phyloP scores from a whole-genome alignment of 2,888 invertebrate species.

The Drosophila nr. perissopoda region DNA sequence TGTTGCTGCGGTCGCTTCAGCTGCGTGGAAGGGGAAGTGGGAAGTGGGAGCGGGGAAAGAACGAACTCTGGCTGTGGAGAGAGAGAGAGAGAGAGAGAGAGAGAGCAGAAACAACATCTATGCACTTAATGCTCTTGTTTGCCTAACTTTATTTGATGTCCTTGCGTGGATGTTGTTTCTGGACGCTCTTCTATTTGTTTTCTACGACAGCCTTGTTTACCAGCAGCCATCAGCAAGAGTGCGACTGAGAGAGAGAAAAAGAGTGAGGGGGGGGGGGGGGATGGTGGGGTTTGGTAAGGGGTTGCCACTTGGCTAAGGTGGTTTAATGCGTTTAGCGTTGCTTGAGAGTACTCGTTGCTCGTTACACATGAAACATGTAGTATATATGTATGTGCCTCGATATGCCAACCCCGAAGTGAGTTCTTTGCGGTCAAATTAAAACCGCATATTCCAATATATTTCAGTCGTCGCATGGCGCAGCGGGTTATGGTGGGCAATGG shows the following conservation, averaged over 20 bases:
- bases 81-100: too few relatives aligned
- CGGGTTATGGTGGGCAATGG: neutral
- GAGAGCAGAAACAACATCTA: slow-evolving; percentile 46
- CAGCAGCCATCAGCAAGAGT: slow-evolving; percentile 9
- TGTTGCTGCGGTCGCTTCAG: slow-evolving; percentile 22
- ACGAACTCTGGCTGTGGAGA: too few relatives aligned
- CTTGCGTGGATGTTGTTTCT: slow-evolving; percentile 50
- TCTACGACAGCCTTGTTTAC: slow-evolving; percentile 59
- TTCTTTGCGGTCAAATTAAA: slow-evolving; percentile 69
- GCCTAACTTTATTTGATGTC: slow-evolving; percentile 69
- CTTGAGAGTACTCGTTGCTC: slow-evolving; percentile 32
- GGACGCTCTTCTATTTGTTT: slow-evolving; percentile 52
- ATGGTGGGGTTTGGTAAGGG: neutral
- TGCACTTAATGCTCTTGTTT: slow-evolving; percentile 73
- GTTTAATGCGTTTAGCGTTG: slow-evolving; percentile 69
- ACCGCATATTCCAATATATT: slow-evolving; percentile 41
- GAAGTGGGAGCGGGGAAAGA: too few relatives aligned
- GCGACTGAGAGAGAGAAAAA: slow-evolving; percentile 1
- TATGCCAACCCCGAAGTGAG: slow-evolving; percentile 27
- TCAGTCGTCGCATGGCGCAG: neutral
- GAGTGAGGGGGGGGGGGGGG: neutral
- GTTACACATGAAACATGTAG: slow-evolving; percentile 1
- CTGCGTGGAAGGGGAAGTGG: neutral
- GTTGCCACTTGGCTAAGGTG: slow-evolving; percentile 18
- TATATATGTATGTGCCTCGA: slow-evolving; percentile 37